Conservation (phyloP, 2,888 invertebrate species). For the Drosophila trichaetosa region DNA sequence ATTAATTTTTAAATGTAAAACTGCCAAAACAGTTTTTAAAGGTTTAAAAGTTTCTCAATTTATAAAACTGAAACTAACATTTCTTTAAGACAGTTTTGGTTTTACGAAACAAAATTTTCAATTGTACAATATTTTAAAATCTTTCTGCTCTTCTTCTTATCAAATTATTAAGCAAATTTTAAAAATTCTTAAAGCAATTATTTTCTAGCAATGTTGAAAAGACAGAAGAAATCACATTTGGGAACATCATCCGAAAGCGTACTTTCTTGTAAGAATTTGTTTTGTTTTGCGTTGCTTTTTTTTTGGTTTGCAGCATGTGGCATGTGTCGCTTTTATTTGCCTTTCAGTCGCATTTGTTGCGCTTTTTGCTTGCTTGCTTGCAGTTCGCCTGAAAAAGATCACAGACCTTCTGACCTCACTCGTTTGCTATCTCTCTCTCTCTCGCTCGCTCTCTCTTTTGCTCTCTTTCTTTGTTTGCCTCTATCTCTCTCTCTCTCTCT, state of each 20-base stretch:
- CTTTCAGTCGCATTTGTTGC: constrained; percentile 50
- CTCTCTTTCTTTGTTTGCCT: constrained; percentile 48
- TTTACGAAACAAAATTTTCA: too few relatives aligned
- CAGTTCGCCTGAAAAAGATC: constrained; percentile 74
- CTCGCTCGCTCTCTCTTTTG: constrained; percentile 4
- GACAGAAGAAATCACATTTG: background rate
- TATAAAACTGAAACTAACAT: background rate
- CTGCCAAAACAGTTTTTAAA: background rate
- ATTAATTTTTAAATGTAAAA: background rate
- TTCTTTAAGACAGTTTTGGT: background rate
- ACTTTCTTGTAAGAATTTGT: constrained; percentile 10
- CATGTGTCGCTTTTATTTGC: constrained; percentile 52
- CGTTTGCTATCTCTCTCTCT: constrained; percentile 22
- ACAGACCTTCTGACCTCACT: constrained; percentile 81
- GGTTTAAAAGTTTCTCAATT: background rate
- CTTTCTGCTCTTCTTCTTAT: background rate
- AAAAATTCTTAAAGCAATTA: background rate
- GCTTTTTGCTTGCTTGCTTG: constrained; percentile 56
- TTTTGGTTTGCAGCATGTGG: constrained; percentile 21
- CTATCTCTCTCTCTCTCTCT: background rate
- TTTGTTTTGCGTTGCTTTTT: background rate
- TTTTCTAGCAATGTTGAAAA: background rate
- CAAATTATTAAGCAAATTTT: background rate
- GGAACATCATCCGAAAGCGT: constrained; percentile 15
- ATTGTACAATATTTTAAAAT: background rate